A percentile compares a stretch with the other conserved stretches of the same genome.
Evolutionary conservation across 2,888 invertebrate genomes (phyloP).

Genomic region (Sinotaia quadrata): DNA sequence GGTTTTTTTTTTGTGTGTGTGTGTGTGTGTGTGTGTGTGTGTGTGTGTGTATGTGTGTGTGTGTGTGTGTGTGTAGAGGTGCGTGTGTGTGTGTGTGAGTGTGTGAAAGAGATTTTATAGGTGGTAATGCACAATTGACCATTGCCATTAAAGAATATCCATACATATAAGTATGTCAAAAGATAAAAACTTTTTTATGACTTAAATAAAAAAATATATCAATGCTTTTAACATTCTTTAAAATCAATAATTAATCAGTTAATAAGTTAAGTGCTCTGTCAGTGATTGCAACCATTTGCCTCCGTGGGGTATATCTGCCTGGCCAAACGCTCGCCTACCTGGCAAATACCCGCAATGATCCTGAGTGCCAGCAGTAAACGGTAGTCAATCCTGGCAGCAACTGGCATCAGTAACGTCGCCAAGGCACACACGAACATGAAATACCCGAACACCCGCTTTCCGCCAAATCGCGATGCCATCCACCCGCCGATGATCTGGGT

Average conservation of each 20-base stretch:
- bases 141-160: too few species aligned
- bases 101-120: background rate
- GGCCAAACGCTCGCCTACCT: too few species aligned
- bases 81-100: constrained; percentile 11
- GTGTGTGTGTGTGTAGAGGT: constrained; percentile 6
- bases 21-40: background rate
- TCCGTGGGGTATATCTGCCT: too few species aligned
- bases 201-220: too few species aligned
- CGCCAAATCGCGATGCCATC: constrained; percentile 85
- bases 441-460: constrained; percentile 85
- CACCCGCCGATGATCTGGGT: constrained; percentile 65
- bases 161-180: too few species aligned
- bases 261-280: too few species aligned
- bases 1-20: too few species aligned
- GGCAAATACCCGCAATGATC: constrained; percentile 85
- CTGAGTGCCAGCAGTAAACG: constrained; percentile 81
- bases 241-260: too few species aligned
- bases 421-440: constrained; percentile 86
- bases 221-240: too few species aligned
- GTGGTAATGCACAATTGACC: background rate
- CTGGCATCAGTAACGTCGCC: constrained; percentile 85
- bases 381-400: constrained; percentile 80
- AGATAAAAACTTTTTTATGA: too few species aligned
- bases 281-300: too few species aligned
- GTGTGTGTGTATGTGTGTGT: constrained; percentile 3